These are phyloP conservation scores for Cheilosia urbana DNA, from an alignment of 2,888 invertebrate species.

Conservation along the genomic window DNA sequence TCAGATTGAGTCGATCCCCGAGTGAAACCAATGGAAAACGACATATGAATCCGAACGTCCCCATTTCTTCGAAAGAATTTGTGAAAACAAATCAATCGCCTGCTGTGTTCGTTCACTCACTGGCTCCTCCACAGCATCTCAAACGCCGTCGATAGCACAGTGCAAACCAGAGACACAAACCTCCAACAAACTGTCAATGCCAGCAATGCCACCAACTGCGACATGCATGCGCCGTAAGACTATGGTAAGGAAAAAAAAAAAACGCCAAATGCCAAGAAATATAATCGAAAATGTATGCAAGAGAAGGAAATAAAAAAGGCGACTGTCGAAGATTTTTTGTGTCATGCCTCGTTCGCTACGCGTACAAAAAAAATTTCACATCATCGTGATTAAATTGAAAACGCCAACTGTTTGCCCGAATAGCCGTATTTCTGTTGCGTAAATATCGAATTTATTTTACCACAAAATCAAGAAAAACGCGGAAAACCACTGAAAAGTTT, in stretches of 20 bases:
- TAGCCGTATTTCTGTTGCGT: conserved; percentile 52
- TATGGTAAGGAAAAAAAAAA: conserved; percentile 6
- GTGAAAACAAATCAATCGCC: too few relatives aligned
- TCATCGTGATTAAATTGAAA: conserved; percentile 69
- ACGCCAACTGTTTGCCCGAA: conserved; percentile 44
- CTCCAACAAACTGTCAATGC: conserved; percentile 8
- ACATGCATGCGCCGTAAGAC: neutral
- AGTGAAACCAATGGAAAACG: too few relatives aligned
- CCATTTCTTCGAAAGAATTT: too few relatives aligned
- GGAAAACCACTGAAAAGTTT: conserved; percentile 72
- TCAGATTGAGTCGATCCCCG: too few relatives aligned
- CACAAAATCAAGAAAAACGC: conserved; percentile 56
- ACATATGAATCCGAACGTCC: too few relatives aligned
- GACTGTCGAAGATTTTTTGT: conserved; percentile 70
- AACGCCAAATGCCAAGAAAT: conserved; percentile 70
- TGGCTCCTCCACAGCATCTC: too few relatives aligned
- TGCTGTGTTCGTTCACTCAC: too few relatives aligned
- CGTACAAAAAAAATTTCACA: conserved; percentile 64
- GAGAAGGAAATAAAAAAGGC: conserved; percentile 73
- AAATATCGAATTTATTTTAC: conserved; percentile 43
- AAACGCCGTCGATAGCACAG: conserved; percentile 24
- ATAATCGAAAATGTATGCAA: conserved; percentile 75
- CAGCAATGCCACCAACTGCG: conserved; percentile 42
- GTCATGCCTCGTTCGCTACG: conserved; percentile 73
- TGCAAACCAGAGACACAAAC: conserved; percentile 29